Base-by-base conservation (phyloP, 2,113 vertebrate genomes). In the Tympanuchus pallidicinctus region DNA sequence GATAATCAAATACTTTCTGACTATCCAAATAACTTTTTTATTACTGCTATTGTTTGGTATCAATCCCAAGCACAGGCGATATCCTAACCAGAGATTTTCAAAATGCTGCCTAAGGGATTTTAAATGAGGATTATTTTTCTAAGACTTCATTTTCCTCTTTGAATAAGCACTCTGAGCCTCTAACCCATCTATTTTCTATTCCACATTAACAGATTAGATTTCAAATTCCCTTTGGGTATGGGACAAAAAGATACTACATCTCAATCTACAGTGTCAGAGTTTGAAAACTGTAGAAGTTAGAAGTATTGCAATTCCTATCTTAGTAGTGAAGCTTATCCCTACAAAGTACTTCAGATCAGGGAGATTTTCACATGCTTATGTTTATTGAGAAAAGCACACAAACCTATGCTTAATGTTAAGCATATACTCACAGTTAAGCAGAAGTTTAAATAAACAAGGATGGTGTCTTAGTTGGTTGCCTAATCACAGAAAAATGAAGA, bases 111-210 rank as follows among this genome's bases (percentile, higher is more conserved):
- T 86, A 52, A 86, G 28, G 82, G 64, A 93, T 77, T 94, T 94
- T 94, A 92, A 95, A 93, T 74, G 3, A 66, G 69, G 80, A 95
- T 95, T 96, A 93, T 93, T 91, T 94, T 85, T 90, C 82, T 88
- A 88, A 90, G 38, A 67, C 80, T 94, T 88, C 5, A 34, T 88
- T 95, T 96, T 91, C 59, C 65, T 90, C 61, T 89, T 75, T 86
- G 70, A 86, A 0, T 0, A 6, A 86, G 52, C 73, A 93, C 15
- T 38, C 75, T 89, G 48, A 85, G 67, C 45, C 28, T 82, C 67
- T 90, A 54, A 5, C 1, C 13, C 25, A 86, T 74, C 60, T 86
- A 93, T 90, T 94, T 92, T 86, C n/a, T 71, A 45, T 80, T 91
- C 48, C 43, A 76, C 6, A 79, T 52, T 69, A 95, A 71, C 38